Base-by-base conservation (phyloP, 2,113 vertebrate genomes). In the Grus americana region DNA sequence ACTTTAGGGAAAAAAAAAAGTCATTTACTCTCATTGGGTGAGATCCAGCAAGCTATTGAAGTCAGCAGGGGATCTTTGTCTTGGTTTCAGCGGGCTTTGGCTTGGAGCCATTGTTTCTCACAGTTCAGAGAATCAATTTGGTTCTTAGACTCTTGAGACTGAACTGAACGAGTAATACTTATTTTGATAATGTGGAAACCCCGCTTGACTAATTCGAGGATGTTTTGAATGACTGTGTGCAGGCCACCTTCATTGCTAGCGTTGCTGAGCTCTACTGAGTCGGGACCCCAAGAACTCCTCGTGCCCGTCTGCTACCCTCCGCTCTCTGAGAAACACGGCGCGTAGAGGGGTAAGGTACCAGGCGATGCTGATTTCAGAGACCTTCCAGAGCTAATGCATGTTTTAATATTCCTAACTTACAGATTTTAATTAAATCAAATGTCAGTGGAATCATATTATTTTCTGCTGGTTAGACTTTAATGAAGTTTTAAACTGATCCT, bases 361-460 rank as follows among this genome's bases (percentile, higher is more conserved):
- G 32, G 23, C 1, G 11, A 26, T 81, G 58, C 49, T 74, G 57
- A 36, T 79, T 92, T 82, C 65, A 61, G 49, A 67, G 59, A 61
- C 44, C 52, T 88, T 86, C 55, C 32, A 46, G 32, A 94, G 34
- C 38, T 85, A 84, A 68, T 17, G 26, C 27, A 32, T 50, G 16
- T 67, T 84, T 70, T 72, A 75, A 75, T 94, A 79, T 91, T 91
- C 46, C 40, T 93, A 68, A 92, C 32, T 57, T 75, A 81, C 36
- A 54, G 44, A 61, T 91, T 93, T 92, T 85, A 85, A 97, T 94
- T 94, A 95, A 96, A 87, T 92, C 62, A 93, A 93, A 79, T 94
- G 74, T 68, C 88, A 93, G 54, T 68, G 73, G 86, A 97, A 96
- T 96, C 36, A 29, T 74, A 63, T 95, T 97, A 63, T 91, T 95